Base-by-base conservation (phyloP, 2,113 vertebrate genomes). In the Notarius lentiginosus region DNA sequence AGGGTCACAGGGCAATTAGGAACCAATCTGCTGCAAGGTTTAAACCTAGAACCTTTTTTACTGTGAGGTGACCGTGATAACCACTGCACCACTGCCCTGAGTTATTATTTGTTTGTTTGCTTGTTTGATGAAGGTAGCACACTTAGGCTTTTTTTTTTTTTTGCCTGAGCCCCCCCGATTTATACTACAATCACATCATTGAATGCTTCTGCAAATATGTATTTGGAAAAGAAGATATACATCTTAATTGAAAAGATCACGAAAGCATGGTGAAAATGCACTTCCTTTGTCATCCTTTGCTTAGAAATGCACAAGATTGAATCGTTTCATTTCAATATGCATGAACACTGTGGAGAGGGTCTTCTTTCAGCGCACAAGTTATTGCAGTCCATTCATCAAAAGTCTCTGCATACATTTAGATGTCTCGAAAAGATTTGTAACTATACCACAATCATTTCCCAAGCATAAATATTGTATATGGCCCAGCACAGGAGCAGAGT, bases 381-480 rank as follows among this genome's bases (percentile, higher is more conserved):
- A 61, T n/a, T 61, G 30, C 27, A 27, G 1, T 84, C 14, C 56
- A 75, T 84, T 63, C 41, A 76, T 61, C 68, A 84, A 75, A 41
- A 84, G 22, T n/a, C 83, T 75, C 24, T n/a, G 20, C 7, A 41
- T 49, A 18, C 51, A 30, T 84, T 61, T 75, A 41, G 66, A 58
- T 80, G 76, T 66, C 61, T 86, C 27, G 17, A 76, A 58, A 58
- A 83, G 82, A 83, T 83, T 53, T 66, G 60, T 53, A 66, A 83
- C 65, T 83, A 83, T 47, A 83, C 65, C 61, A 68, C 82, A 83
- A 68, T 53, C 47, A 83, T 68, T 83, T 83, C 49, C 63, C 14
- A 83, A 63, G 51, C 81, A 83, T 51, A 51, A 66, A 83, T 66
- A 81, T 81, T 81, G 58, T 83, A 53, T 55, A 83, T 83, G 51